These are phyloP conservation scores for Pammene aurita DNA, from an alignment of 2,888 invertebrate species.

Conservation along the genomic window DNA sequence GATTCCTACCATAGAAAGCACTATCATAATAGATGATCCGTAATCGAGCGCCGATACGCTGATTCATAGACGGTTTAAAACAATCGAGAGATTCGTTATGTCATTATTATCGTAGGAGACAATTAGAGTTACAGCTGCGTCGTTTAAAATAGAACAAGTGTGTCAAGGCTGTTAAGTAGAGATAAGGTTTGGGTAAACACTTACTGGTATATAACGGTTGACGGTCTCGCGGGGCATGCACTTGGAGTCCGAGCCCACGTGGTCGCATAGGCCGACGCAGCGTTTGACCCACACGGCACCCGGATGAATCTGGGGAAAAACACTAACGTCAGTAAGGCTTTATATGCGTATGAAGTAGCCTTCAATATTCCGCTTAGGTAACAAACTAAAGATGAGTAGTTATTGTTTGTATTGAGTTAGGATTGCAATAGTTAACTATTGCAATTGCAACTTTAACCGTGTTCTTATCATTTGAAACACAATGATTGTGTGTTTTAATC, in stretches of 20 bases:
- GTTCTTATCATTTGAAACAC: background rate
- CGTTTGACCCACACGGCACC: slow-evolving; percentile 76
- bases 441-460: too few species aligned
- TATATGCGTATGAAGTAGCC: slow-evolving; percentile 30
- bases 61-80: slow-evolving; percentile 43
- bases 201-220: slow-evolving; percentile 69
- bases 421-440: too few species aligned
- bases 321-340: slow-evolving; percentile 44
- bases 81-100: slow-evolving; percentile 50
- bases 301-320: slow-evolving; percentile 74
- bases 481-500: background rate
- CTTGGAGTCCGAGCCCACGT: slow-evolving; percentile 59
- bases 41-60: slow-evolving; percentile 31
- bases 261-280: slow-evolving; percentile 75
- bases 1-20: slow-evolving; percentile 27
- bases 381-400: too few species aligned
- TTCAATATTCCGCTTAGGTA: background rate
- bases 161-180: slow-evolving; percentile 72
- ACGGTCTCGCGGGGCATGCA: slow-evolving; percentile 64
- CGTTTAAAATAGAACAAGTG: slow-evolving; percentile 53
- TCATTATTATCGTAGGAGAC: slow-evolving; percentile 63
- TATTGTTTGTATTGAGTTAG: too few species aligned
- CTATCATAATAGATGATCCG: slow-evolving; percentile 19
- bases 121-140: slow-evolving; percentile 49
- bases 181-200: slow-evolving; percentile 55